Percentiles rank a stretch among this genome's conserved stretches.
Evolutionary conservation across 2,113 vertebrate genomes (phyloP).

Genomic region (Lontra canadensis): DNA sequence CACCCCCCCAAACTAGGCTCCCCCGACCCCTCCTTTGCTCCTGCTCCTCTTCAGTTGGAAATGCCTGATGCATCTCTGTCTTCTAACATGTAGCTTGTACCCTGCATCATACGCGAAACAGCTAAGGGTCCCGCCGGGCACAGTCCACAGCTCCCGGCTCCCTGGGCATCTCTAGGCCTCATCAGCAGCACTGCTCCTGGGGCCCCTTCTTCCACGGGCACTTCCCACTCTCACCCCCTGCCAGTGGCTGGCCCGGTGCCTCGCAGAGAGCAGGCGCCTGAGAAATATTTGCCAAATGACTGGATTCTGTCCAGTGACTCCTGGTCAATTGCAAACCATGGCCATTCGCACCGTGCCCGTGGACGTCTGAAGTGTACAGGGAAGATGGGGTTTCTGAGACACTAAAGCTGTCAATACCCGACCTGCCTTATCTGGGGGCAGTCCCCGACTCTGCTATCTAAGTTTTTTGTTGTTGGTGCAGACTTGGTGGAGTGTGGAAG

Average conservation of each 20-base stretch:
- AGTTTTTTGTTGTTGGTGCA: background rate
- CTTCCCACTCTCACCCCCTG: background rate
- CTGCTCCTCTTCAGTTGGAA: background rate
- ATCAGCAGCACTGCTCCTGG: background rate
- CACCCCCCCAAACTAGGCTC: background rate
- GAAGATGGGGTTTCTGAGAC: background rate
- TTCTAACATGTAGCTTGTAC: background rate
- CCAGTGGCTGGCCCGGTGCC: background rate
- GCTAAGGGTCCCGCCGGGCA: background rate
- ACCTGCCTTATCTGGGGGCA: background rate
- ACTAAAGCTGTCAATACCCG: background rate
- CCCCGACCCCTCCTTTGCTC: background rate
- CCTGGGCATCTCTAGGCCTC: background rate
- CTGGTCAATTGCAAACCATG: background rate
- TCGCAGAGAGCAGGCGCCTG: background rate
- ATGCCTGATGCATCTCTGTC: background rate
- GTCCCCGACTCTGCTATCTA: background rate
- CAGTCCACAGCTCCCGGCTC: background rate
- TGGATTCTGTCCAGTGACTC: constrained; percentile 9
- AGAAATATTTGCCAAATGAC: constrained; percentile 3
- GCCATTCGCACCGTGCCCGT: background rate
- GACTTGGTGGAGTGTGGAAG: background rate
- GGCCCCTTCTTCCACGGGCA: background rate
- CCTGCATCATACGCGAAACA: background rate
- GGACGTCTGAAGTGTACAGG: background rate